phyloP scores from a whole-genome alignment of 2,113 vertebrate genomes.

The Pituophis catenifer region DNA sequence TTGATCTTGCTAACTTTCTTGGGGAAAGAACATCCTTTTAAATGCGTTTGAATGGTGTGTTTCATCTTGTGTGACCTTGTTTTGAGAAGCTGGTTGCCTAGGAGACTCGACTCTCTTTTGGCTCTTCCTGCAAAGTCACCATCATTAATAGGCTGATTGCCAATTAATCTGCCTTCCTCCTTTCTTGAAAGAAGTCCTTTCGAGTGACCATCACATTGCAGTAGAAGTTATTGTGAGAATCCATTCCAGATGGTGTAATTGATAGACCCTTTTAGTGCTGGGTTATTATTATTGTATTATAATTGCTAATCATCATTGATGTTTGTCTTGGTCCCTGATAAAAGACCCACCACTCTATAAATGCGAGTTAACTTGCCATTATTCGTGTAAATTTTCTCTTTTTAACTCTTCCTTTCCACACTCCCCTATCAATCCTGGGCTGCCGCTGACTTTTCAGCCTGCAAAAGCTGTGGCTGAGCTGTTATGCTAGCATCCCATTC shows the following conservation, averaged over 20 bases:
- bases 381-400: background rate
- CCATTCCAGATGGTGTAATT: background rate
- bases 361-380: background rate
- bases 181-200: background rate
- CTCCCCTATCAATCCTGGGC: background rate
- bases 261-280: background rate
- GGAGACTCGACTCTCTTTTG: background rate
- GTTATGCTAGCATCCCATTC: conserved; percentile 8
- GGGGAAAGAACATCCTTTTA: background rate
- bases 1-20: background rate
- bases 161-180: background rate
- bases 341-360: background rate
- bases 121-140: background rate
- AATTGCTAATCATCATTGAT: background rate
- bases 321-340: background rate
- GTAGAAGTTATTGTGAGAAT: background rate
- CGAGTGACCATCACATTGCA: background rate
- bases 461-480: background rate
- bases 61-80: background rate
- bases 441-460: conserved; percentile 15
- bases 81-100: background rate
- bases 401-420: background rate
- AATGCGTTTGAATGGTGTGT: background rate
- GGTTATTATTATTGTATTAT: background rate
- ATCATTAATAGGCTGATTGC: background rate